These are phyloP conservation scores for Elephantulus edwardii DNA, from an alignment of 2,113 vertebrate species.

Conservation along the genomic window DNA sequence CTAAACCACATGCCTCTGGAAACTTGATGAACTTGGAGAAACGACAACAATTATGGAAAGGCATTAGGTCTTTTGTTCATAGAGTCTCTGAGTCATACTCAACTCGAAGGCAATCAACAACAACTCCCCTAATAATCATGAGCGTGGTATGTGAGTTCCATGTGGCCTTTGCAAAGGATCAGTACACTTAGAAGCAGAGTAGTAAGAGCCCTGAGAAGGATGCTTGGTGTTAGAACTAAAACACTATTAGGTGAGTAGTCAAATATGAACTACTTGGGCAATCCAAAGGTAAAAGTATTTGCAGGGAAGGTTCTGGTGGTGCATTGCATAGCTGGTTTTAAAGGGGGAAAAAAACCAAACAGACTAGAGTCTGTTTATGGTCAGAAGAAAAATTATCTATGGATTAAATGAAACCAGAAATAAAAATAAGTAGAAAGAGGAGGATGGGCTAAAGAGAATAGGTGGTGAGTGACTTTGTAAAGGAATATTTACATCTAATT, in stretches of 20 bases:
- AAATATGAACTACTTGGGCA: neutral
- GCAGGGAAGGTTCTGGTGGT: neutral
- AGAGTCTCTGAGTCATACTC: too few species aligned
- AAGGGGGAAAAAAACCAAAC: neutral
- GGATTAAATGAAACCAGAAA: neutral
- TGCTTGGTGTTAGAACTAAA: too few species aligned
- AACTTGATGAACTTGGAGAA: too few species aligned
- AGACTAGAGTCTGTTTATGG: neutral
- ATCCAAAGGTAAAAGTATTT: neutral
- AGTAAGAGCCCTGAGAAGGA: too few species aligned
- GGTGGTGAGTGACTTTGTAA: neutral
- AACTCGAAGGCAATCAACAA: too few species aligned
- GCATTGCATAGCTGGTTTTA: neutral
- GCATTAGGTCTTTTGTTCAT: too few species aligned
- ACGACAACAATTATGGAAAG: too few species aligned
- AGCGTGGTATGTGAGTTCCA: too few species aligned
- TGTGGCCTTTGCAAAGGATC: too few species aligned
- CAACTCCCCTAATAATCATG: too few species aligned
- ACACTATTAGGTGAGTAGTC: neutral
- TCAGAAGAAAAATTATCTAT: neutral
- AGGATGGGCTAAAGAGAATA: neutral
- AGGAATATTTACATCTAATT: neutral
- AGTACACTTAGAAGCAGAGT: too few species aligned
- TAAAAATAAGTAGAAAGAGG: neutral
- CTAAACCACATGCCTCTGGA: too few species aligned